phyloP scores from a whole-genome alignment of 92 coral and sea anemone species.

The Ricordea florida region DNA sequence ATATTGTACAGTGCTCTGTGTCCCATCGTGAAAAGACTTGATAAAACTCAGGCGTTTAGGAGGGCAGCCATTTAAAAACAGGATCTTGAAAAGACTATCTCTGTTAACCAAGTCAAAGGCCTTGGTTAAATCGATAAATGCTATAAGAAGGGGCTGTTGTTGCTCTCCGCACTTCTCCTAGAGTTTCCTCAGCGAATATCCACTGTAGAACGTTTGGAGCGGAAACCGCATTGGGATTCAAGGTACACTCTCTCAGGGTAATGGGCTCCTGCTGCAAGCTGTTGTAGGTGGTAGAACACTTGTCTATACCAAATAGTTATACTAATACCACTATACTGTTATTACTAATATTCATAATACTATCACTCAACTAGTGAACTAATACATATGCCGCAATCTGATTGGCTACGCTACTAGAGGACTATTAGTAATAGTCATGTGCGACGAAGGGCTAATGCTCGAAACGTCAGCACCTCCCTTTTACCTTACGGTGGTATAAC shows the following conservation, averaged over 20 bases:
- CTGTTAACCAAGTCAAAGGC: background rate
- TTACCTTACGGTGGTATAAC: no score
- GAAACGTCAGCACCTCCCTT: no score
- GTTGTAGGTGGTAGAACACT: background rate
- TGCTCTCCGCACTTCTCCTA: background rate
- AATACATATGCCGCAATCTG: no score
- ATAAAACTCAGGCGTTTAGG: background rate
- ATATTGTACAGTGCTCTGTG: background rate
- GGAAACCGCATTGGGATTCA: conserved; percentile 26
- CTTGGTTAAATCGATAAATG: background rate
- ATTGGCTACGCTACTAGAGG: no score
- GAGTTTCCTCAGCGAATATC: background rate
- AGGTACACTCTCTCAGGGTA: conserved; percentile 16
- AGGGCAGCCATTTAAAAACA: background rate
- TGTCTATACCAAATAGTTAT: no score
- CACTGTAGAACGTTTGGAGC: background rate
- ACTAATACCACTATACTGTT: no score
- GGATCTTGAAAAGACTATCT: background rate
- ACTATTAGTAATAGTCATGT: no score
- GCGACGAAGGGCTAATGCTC: no score
- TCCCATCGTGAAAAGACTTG: background rate
- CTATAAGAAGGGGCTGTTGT: background rate
- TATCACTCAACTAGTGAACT: no score
- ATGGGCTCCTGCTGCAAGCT: no score
- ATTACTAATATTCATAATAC: no score